Evolutionary conservation across 2,888 invertebrate species (phyloP).

Genomic region (Thelaira solivaga): DNA sequence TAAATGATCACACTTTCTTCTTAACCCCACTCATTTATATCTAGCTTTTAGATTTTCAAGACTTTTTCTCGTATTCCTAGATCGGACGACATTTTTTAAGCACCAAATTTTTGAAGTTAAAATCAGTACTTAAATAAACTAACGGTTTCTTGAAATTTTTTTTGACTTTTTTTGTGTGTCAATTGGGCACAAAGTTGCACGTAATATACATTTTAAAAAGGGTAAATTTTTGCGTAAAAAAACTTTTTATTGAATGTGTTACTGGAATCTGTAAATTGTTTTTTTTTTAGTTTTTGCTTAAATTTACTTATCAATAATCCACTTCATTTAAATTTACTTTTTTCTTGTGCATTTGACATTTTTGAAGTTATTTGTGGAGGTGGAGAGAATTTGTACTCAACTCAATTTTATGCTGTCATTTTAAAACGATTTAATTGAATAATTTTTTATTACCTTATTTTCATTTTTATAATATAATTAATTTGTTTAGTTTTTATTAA

Average conservation of each 20-base stretch:
- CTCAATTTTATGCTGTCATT: not conserved
- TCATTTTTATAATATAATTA: constrained; percentile 25
- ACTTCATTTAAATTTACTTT: not conserved
- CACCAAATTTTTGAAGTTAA: too few relatives aligned
- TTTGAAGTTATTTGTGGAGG: constrained; percentile 19
- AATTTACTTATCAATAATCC: not conserved
- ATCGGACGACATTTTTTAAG: too few relatives aligned
- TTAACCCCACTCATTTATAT: too few relatives aligned
- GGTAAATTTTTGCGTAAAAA: too few relatives aligned
- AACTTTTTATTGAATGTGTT: not conserved
- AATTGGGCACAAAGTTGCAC: too few relatives aligned
- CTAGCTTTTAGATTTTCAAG: too few relatives aligned
- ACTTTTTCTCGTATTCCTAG: too few relatives aligned
- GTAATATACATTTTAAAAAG: too few relatives aligned
- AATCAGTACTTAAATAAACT: too few relatives aligned
- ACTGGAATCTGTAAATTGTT: not conserved
- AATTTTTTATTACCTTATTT: not conserved
- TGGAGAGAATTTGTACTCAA: constrained; percentile 5
- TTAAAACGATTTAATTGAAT: constrained; percentile 21
- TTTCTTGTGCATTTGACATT: not conserved
- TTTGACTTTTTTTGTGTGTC: too few relatives aligned
- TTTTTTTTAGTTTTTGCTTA: not conserved
- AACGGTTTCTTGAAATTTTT: too few relatives aligned
- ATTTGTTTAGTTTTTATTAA: not conserved
- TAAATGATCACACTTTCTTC: too few relatives aligned